phyloP scores from a whole-genome alignment of 2,888 invertebrate species.

The Stomorhina lunata region DNA sequence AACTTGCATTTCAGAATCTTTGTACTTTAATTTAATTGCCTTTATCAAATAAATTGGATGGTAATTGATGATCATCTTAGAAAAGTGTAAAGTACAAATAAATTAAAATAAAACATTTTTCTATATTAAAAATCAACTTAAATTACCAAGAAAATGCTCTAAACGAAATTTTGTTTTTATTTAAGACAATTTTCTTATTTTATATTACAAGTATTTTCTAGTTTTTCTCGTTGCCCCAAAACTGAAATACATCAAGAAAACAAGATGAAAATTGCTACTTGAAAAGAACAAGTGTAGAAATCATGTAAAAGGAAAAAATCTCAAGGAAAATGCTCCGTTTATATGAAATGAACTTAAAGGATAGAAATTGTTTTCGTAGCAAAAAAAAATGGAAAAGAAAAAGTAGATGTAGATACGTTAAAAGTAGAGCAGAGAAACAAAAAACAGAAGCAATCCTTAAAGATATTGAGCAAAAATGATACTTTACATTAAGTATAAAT shows the following conservation, averaged over 20 bases:
- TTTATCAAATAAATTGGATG: neutral
- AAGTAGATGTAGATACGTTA: too few relatives aligned
- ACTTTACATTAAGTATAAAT: constrained; percentile 49
- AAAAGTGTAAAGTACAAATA: neutral
- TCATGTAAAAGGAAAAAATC: neutral
- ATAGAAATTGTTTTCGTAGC: constrained; percentile 11
- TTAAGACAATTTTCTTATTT: neutral
- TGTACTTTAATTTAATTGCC: neutral
- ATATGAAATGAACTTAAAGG: constrained; percentile 9
- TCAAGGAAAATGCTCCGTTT: neutral
- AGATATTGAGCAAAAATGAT: constrained; percentile 45
- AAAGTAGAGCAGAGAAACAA: neutral
- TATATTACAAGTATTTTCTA: neutral
- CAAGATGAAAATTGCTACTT: constrained; percentile 10
- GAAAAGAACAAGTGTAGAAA: neutral
- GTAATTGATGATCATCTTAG: neutral
- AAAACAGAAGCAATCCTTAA: constrained; percentile 33
- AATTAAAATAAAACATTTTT: neutral
- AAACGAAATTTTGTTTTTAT: neutral
- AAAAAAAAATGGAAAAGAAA: neutral
- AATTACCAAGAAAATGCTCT: too few relatives aligned
- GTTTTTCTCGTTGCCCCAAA: neutral
- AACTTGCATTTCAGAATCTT: neutral
- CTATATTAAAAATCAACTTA: neutral
- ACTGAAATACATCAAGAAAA: constrained; percentile 9